phyloP scores from a whole-genome alignment of 2,888 invertebrate species.

The Protophormia terraenovae region DNA sequence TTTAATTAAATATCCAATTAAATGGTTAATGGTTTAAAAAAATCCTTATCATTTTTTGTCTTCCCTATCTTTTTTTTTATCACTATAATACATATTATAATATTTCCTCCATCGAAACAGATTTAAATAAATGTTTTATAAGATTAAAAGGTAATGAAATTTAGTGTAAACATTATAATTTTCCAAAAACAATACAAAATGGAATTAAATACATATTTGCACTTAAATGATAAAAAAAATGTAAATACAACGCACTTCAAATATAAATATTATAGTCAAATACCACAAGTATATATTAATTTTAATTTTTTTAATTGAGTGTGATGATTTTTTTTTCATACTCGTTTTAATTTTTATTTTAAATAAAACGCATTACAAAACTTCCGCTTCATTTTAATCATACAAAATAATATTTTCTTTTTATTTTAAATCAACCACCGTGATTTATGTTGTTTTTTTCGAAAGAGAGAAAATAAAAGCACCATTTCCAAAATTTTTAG shows the following conservation, averaged over 20 bases:
- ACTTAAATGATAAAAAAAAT: conserved; percentile 33
- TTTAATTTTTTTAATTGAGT: conserved; percentile 71
- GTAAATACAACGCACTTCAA: conserved; percentile 47
- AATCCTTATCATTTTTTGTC: not conserved
- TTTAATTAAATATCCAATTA: no score
- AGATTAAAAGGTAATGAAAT: conserved; percentile 74
- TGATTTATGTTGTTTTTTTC: conserved; percentile 22
- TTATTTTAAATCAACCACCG: conserved; percentile 10
- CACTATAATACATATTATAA: not conserved
- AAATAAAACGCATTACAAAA: conserved; percentile 47
- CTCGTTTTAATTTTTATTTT: conserved; percentile 51
- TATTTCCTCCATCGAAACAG: conserved; percentile 64
- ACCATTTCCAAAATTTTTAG: conserved; percentile 30
- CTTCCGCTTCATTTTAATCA: conserved; percentile 71
- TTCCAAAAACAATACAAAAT: not conserved
- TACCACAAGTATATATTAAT: conserved; percentile 18
- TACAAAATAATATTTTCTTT: not conserved
- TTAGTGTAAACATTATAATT: not conserved
- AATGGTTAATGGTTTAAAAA: no score
- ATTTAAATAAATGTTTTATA: conserved; percentile 76
- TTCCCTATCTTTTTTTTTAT: conserved; percentile 22
- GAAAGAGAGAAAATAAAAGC: not conserved
- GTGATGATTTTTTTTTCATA: not conserved
- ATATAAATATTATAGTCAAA: not conserved
- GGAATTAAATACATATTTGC: conserved; percentile 45